Base-by-base conservation (phyloP, 2,888 invertebrate genomes). In the Tetragnatha montana region DNA sequence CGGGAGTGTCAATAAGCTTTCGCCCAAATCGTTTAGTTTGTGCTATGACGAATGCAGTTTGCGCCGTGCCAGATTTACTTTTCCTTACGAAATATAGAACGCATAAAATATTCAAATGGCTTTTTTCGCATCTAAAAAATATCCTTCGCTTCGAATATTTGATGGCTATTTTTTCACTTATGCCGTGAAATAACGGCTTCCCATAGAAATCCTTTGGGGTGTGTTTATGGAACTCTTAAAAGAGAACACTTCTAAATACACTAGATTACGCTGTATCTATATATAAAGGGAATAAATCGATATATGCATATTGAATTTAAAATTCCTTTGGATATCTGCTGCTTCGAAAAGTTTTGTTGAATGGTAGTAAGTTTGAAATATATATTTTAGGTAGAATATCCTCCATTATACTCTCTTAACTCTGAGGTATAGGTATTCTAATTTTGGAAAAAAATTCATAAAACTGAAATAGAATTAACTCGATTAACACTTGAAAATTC, bases 101-200 rank as follows among this genome's bases (percentile, higher is more conserved):
- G 51, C 70, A 81, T 89, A 76, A 89, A 85, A 89, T 89, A 89
- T 89, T 89, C 84, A 89, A 89, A 85, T 85, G 70, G 85, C 51
- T 89, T 85, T 71, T 51, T 69, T n/a, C 47, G 69, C 81, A 35
- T 80, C 70, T 49, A 68, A 88, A 88, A 84, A 88, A 74, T 49
- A 68, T 84, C 68, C 14, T 50, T 69, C 35, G 71, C 83, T 51
- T 84, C 69, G 70, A 79, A 89, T 89, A 82, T 76, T 82, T 89
- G 84, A 89, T 89, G 81, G 85, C 84, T 85, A 89, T 85, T 89
- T 89, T 74, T 51, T 74, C 75, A 74, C 68, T 81, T 68, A 85
- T 21, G 50, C 75, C 78, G 35, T 21, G 81, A 76, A 87, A 75
- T 81, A 81, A 87, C 69, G 80, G 51, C 21, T 76, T 87, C 21